These are phyloP conservation scores for Lepilemur septentrionalis DNA, from an alignment of 2,797 vertebrate species.

Conservation along the genomic window DNA sequence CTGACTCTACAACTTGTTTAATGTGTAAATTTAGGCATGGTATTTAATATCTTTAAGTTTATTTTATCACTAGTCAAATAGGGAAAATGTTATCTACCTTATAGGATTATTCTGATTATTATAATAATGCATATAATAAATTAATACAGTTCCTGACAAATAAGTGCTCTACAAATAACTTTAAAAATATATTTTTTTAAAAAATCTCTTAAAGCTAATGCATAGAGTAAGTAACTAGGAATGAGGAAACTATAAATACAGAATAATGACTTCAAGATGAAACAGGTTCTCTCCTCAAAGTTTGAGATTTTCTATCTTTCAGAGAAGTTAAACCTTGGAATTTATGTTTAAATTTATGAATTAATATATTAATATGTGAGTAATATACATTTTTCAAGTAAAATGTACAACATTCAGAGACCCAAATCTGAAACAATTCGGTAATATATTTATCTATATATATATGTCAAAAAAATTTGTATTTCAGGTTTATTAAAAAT, in stretches of 20 bases:
- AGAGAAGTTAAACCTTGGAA: not conserved
- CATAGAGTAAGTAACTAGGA: not conserved
- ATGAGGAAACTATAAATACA: not conserved
- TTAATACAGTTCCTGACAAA: not conserved
- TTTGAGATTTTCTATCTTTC: not conserved
- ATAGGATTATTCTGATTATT: not conserved
- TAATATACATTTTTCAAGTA: not conserved
- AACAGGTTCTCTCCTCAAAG: not conserved
- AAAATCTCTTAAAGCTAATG: not conserved
- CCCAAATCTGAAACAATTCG: not conserved
- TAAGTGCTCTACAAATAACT: not conserved
- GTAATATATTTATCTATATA: not conserved
- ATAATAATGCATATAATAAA: not conserved
- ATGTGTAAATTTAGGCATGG: not conserved
- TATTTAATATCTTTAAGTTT: not conserved
- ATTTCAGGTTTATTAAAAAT: not conserved
- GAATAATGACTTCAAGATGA: not conserved
- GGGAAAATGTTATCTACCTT: not conserved
- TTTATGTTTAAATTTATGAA: not conserved
- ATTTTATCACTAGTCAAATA: not conserved
- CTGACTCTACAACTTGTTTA: not conserved
- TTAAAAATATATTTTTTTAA: not conserved
- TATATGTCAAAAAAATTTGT: not conserved
- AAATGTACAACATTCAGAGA: not conserved
- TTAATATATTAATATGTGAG: not conserved